Base-by-base conservation (phyloP, 53 echinoderm and acorn worm species). In the Stichopus horrens region DNA sequence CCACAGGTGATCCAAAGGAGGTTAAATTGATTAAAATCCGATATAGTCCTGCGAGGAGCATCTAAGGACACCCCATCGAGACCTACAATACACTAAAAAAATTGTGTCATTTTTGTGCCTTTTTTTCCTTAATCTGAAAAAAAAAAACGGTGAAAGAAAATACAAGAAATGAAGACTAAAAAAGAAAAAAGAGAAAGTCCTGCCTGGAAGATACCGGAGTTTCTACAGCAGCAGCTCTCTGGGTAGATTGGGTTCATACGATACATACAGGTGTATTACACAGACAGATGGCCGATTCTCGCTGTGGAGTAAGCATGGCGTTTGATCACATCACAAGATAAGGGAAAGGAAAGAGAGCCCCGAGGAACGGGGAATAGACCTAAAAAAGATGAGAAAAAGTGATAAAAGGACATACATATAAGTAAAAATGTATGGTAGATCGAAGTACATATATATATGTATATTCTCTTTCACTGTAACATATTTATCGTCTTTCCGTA, bases 1-100 rank as follows among this genome's bases (percentile, higher is more conserved):
- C 81, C 58, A 81, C 57, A 56, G 56, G 81, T 21, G 58, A 55
- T 53, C 57, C 21, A 9, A 58, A 81, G 81, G 81, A 57, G 81
- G 81, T 58, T 57, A 81, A 81, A 56, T 81, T 57, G 56, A 58
- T 21, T 81, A 81, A 21, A 81, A 81, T 81, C 58, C 22, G 81
- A 81, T 81, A 55, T 16, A 10, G 52, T 81, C 57, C n/a, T 20
- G 37, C 57, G 56, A 53, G 58, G 81, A 81, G 57, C 53, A 81
- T 57, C n/a, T 21, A 81, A 81, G 23, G 58, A 18, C 58, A 56
- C 81, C 81, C 81, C 81, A 58, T 81, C 21, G 81, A 81, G 81
- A 7, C 11, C 21, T 20, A 81, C 19, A 81, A 58, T 56, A 80
- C 5, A 18, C 11, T 9, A 81, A 58, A 6, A 7, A 81, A 81